Evolutionary conservation across 2,888 invertebrate species (phyloP), one percentile per base, ranked within the genome.

Genomic region (Chromoteleia sp.): DNA sequence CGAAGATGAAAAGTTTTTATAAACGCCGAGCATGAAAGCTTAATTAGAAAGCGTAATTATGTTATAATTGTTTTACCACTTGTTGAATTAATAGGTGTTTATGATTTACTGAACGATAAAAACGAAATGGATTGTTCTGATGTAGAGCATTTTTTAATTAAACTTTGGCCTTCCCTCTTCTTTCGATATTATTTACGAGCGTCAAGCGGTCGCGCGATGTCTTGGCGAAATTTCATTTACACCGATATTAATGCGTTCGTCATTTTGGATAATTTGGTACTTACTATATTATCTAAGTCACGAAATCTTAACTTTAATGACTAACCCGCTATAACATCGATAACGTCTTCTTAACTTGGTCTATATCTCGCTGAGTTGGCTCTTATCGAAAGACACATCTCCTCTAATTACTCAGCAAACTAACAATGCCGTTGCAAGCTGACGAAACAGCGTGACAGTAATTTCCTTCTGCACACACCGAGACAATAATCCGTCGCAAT

Each of bases 311-410:
- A 68, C 45, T 63, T 52, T 45, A 68, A 56, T 54, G 76, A 43
- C 70, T 43, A 54, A 45, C 29, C 41, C 59, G 25, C 25, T 61
- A 52, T 52, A 54, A 76, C 76, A 76, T 68, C 68, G 76, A 76
- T 68, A 76, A 76, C 61, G 68, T 70, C 61, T 77, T 77, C 61
- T 70, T 70, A 77, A 77, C 61, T 70, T 56, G 70, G 15, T 48
- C 56, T 50, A 29, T 63, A 76, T 76, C 61, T 63, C 15, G 48
- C 63, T 25, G 56, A 54, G 52, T 68, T 61, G 29, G 54, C 54
- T 70, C 41, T 56, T 77, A 77, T 77, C 70, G 70, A 63, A 39
- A 70, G 52, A 77, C 29, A 63, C 61, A 77, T 70, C 77, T 77
- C 25, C 45, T 56, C 70, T 77, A 77, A 77, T 77, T 77, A 70